Base-by-base conservation (phyloP, 1,140 invertebrate species). In the Diprion similis region DNA sequence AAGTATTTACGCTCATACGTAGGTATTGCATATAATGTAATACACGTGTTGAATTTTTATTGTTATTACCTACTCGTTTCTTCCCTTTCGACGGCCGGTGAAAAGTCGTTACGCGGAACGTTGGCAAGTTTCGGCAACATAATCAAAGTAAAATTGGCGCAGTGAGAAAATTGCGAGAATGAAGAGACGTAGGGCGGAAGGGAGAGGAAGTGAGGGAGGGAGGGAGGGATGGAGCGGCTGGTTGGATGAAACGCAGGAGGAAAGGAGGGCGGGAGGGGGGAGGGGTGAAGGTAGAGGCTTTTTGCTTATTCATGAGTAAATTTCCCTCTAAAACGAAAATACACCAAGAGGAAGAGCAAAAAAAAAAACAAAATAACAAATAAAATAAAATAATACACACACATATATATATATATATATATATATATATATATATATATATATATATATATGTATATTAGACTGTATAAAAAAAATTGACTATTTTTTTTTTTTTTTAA, bases 231-330 rank as follows among this genome's bases (percentile, higher is more conserved):
- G 24, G 19, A 46, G 66, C 51, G 18, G 46, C 64, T 59, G 66
- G 48, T 10, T 45, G 46, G 71, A 46, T 59, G 13, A 72, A 69
- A 37, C 24, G 24, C 69, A 46, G 68, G 46, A 17, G 65, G 51
- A n/a, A 68, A 24, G 68, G 51, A 66, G 73, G 75, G 74, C 69
- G 64, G 68, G 46, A 17, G 65, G 51, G 71, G 46, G 68, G 51
- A 66, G 73, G 75, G 74, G 73, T 65, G 71, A 73, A 76, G 51
- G 75, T 74, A 74, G 73, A 77, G 77, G 70, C 71, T 59, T 78
- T 78, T 78, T 78, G 77, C 77, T 78, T 78, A 78, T 78, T 78
- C 77, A 78, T 78, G 77, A 78, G 77, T 75, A 73, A 78, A 78
- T 78, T 78, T 78, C 77, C 77, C 77, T 78, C 68, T 78, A 78